Percentiles rank a stretch among this genome's conserved stretches.
Conservation (phyloP, 2,888 invertebrate genomes). For the Catotricha subobsoleta region DNA sequence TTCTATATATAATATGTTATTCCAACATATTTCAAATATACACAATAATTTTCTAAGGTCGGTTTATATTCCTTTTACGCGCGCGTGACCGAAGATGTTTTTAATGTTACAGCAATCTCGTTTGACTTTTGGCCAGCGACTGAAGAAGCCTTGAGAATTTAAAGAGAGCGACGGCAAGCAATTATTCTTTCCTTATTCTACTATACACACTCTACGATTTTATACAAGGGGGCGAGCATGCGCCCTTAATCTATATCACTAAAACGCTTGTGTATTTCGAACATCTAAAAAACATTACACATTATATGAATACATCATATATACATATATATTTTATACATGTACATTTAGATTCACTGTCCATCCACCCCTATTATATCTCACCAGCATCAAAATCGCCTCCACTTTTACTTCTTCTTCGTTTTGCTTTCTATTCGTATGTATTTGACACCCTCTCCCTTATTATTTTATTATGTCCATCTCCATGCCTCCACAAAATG, state of each 20-base stretch:
- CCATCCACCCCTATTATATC: constrained; percentile 8
- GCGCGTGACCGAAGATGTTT: constrained; percentile 14
- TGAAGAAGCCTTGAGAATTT: constrained; percentile 13
- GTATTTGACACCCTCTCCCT: neutral
- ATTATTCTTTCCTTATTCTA: constrained; percentile 11
- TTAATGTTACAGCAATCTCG: constrained; percentile 12
- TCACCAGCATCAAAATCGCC: constrained; percentile 8
- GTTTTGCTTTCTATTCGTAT: constrained; percentile 3
- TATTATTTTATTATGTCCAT: neutral
- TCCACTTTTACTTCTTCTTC: constrained; percentile 9
- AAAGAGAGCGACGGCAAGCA: constrained; percentile 10
- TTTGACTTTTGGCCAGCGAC: constrained; percentile 14
- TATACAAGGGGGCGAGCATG: constrained; percentile 9
- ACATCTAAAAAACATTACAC: no score
- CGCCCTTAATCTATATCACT: constrained; percentile 11
- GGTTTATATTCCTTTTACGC: constrained; percentile 11
- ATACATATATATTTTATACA: neutral
- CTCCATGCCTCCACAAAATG: no score
- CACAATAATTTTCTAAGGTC: no score
- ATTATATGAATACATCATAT: neutral
- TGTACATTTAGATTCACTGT: constrained; percentile 5
- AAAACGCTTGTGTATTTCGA: constrained; percentile 1
- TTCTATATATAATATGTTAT: constrained; percentile 7
- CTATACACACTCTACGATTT: constrained; percentile 5
- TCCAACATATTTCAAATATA: constrained; percentile 9